Conservation (phyloP, 2,113 vertebrate species). For the Poeciliopsis prolifica region DNA sequence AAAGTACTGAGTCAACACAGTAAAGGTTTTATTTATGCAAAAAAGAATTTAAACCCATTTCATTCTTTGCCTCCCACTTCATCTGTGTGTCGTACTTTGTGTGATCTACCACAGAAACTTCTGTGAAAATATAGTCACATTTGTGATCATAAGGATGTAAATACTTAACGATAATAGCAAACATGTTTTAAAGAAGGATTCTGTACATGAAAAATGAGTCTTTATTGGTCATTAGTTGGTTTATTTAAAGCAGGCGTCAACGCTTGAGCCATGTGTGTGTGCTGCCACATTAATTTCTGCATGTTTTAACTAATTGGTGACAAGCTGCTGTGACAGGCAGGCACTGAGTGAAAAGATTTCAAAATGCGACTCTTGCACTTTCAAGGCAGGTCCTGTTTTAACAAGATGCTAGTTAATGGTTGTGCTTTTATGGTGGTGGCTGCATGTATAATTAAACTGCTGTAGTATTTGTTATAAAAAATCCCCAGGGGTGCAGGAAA, state of each 20-base stretch:
- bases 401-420: constrained; percentile 78
- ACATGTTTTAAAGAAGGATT: not conserved
- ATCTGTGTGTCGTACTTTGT: not conserved
- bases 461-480: constrained; percentile 82
- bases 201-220: not conserved
- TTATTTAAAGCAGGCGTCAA: constrained; percentile 31
- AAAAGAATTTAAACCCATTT: not conserved
- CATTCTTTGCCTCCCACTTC: not conserved
- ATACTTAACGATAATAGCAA: not conserved
- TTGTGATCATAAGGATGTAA: not conserved
- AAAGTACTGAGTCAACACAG: not conserved
- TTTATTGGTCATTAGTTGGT: constrained; percentile 8
- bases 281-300: constrained; percentile 51
- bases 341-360: constrained; percentile 68
- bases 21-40: too few species aligned
- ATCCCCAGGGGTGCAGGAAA: constrained; percentile 70
- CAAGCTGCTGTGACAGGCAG: constrained; percentile 68
- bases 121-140: not conserved
- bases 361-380: constrained; percentile 74
- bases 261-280: constrained; percentile 3
- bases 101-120: not conserved
- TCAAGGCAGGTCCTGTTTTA: constrained; percentile 75
- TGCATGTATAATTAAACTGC: constrained; percentile 81
- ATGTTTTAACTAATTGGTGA: constrained; percentile 61
- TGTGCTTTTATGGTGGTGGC: constrained; percentile 73